Percentiles rank a stretch among this genome's conserved stretches.
Evolutionary conservation across 2,797 vertebrate species (phyloP).

Genomic region (Myripristis jacobus): DNA sequence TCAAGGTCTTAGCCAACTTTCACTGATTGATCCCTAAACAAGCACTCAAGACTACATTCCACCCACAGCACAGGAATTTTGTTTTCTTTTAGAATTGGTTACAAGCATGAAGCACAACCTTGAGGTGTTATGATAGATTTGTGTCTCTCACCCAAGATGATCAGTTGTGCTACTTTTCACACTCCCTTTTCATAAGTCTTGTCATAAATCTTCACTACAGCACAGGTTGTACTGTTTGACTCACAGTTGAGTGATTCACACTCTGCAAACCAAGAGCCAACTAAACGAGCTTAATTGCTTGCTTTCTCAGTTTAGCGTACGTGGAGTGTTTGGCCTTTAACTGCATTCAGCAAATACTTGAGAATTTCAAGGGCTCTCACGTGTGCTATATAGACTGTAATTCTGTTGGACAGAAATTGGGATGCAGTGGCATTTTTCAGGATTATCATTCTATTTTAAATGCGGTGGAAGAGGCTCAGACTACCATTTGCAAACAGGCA

Average conservation of each 20-base stretch:
- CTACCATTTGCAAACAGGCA: not conserved
- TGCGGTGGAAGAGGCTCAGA: not conserved
- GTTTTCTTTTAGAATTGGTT: conserved; percentile 66
- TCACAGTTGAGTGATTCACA: not conserved
- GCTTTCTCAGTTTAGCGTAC: not conserved
- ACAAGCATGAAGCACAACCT: conserved; percentile 39
- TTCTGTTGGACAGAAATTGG: not conserved
- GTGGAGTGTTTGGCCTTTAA: not conserved
- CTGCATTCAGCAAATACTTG: not conserved
- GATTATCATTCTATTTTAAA: not conserved
- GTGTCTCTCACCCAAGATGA: conserved; percentile 21
- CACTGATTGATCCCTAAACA: conserved; percentile 59
- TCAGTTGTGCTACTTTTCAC: too few relatives aligned
- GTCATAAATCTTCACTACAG: not conserved
- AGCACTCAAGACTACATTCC: conserved; percentile 73
- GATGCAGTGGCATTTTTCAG: not conserved
- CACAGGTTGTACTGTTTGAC: not conserved
- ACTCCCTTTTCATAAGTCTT: not conserved
- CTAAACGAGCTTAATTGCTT: not conserved
- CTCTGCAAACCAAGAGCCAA: not conserved
- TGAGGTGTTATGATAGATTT: conserved; percentile 25
- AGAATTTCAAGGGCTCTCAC: not conserved
- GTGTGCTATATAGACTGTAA: not conserved
- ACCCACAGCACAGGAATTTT: conserved; percentile 62
- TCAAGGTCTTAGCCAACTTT: conserved; percentile 5